phyloP scores from a whole-genome alignment of 2,113 vertebrate genomes.

The Eptesicus fuscus region DNA sequence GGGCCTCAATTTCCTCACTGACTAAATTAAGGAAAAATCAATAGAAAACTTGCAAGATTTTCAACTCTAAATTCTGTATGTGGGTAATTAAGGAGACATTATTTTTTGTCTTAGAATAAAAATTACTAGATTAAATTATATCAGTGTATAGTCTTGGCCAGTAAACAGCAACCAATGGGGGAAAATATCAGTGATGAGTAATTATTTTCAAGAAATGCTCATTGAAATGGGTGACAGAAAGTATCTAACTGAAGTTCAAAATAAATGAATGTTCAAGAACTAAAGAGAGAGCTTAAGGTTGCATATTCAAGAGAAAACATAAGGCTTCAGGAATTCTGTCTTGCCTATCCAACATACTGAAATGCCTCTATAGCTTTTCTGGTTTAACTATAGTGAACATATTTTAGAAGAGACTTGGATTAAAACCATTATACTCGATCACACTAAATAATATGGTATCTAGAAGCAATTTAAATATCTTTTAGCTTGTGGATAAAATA shows the following conservation, averaged over 20 bases:
- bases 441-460: neutral
- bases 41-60: neutral
- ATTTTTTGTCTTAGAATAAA: constrained; percentile 24
- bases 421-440: neutral
- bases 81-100: neutral
- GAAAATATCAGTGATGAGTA: neutral
- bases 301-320: neutral
- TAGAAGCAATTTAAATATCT: neutral
- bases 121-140: neutral
- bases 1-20: neutral
- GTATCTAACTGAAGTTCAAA: neutral
- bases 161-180: neutral
- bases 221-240: constrained; percentile 24
- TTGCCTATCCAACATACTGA: neutral
- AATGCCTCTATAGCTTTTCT: neutral
- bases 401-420: neutral
- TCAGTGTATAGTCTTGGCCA: neutral
- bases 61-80: neutral
- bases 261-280: constrained; percentile 1
- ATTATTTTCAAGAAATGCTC: constrained; percentile 24
- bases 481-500: neutral
- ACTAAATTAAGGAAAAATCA: neutral
- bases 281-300: neutral
- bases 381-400: neutral
- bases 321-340: neutral